These are phyloP conservation scores for Cepphus grylle DNA, from an alignment of 2,113 vertebrate species.

Conservation along the genomic window DNA sequence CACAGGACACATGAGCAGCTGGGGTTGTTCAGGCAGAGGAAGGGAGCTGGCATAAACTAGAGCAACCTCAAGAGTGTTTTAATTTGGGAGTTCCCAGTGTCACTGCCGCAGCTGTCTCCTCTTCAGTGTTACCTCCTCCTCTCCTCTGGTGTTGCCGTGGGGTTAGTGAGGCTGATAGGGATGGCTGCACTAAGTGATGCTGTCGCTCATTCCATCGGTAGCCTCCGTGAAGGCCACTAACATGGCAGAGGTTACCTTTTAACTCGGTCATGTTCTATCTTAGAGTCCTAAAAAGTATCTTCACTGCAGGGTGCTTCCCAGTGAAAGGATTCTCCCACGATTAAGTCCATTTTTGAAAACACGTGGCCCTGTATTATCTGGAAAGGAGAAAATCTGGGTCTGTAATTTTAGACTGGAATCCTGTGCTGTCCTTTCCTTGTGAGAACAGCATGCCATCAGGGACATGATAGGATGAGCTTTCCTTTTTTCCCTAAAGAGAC, in stretches of 20 bases:
- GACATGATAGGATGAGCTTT: neutral
- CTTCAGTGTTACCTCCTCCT: neutral
- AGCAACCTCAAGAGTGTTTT: neutral
- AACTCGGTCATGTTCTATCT: neutral
- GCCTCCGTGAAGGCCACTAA: neutral
- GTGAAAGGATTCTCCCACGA: neutral
- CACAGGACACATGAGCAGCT: fast-evolving
- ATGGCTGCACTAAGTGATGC: neutral
- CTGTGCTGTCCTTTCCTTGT: neutral
- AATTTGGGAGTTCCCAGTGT: neutral
- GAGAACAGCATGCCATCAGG: neutral
- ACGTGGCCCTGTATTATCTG: neutral
- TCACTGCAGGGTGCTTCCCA: neutral
- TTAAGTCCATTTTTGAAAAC: neutral
- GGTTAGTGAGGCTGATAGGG: neutral
- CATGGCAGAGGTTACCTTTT: neutral
- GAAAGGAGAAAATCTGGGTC: neutral
- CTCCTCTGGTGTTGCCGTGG: neutral
- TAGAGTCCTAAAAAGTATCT: neutral
- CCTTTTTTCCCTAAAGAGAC: neutral
- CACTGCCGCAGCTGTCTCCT: neutral
- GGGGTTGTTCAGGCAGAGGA: neutral
- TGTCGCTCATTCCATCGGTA: neutral
- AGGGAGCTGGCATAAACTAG: neutral
- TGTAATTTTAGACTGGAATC: slow-evolving; percentile 30